Evolutionary conservation across 2,797 vertebrate genomes (phyloP).

Genomic region (Pseudopleuronectes americanus): DNA sequence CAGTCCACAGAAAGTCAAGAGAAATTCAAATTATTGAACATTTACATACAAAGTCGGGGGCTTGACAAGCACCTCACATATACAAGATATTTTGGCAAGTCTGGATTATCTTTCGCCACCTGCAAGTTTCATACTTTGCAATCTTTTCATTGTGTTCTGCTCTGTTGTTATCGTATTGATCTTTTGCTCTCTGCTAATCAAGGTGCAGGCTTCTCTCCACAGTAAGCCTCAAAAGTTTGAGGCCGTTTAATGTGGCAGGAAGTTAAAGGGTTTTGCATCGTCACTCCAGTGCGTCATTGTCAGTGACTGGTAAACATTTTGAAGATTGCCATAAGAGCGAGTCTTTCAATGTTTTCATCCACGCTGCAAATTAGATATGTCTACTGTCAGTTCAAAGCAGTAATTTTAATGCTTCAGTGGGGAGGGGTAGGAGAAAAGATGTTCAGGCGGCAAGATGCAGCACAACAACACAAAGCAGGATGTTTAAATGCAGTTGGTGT

Average conservation of each 20-base stretch:
- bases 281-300: too few relatives aligned
- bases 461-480: not conserved
- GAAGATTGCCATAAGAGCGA: not conserved
- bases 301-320: not conserved
- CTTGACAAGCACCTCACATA: not conserved
- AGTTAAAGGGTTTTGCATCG: too few relatives aligned
- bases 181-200: not conserved
- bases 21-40: too few relatives aligned
- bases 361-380: not conserved
- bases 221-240: not conserved
- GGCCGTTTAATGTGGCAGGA: too few relatives aligned
- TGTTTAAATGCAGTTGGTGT: not conserved
- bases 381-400: conserved; percentile 1
- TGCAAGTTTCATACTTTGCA: too few relatives aligned
- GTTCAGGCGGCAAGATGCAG: not conserved
- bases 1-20: too few relatives aligned
- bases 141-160: too few relatives aligned
- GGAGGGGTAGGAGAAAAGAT: not conserved
- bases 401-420: not conserved
- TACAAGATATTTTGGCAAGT: not conserved
- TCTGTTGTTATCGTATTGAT: not conserved
- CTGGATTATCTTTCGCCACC: too few relatives aligned
- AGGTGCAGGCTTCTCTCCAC: not conserved
- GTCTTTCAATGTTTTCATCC: not conserved
- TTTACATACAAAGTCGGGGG: too few relatives aligned